Conservation (phyloP, 2,113 vertebrate species). For the Entomyzon cyanotis region DNA sequence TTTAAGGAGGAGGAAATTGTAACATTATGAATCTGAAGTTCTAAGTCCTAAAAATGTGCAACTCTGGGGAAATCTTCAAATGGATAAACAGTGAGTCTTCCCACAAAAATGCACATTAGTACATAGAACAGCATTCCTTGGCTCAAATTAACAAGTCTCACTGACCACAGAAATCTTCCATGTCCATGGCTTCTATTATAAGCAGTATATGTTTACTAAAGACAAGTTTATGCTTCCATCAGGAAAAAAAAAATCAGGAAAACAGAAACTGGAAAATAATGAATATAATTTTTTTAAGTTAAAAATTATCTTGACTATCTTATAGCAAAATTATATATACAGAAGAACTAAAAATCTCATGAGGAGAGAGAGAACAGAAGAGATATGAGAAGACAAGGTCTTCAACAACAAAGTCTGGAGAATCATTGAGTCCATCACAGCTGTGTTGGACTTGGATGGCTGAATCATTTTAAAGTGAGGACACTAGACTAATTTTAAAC, state of each 20-base stretch:
- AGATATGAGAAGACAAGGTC: not conserved
- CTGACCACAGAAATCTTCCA: slow-evolving; percentile 8
- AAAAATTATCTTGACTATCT: not conserved
- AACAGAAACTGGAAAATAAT: not conserved
- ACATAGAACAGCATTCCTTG: slow-evolving; percentile 1
- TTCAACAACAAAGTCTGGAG: not conserved
- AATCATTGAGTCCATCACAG: not conserved
- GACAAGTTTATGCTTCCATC: not conserved
- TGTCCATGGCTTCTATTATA: not conserved
- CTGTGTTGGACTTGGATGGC: not conserved
- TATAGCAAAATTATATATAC: not conserved
- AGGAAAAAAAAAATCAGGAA: not conserved
- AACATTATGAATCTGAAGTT: not conserved
- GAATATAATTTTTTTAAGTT: not conserved
- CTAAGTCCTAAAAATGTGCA: not conserved
- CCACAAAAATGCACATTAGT: not conserved
- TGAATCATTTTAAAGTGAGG: not conserved
- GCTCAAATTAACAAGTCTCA: not conserved
- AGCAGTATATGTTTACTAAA: not conserved
- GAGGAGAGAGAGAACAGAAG: not conserved
- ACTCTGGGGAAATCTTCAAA: not conserved
- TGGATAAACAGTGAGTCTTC: not conserved
- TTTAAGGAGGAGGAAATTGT: not conserved
- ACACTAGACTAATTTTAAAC: not conserved
- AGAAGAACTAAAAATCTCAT: not conserved